Evolutionary conservation across 2,113 vertebrate genomes (phyloP).

Genomic region (Epinephelus fuscoguttatus): DNA sequence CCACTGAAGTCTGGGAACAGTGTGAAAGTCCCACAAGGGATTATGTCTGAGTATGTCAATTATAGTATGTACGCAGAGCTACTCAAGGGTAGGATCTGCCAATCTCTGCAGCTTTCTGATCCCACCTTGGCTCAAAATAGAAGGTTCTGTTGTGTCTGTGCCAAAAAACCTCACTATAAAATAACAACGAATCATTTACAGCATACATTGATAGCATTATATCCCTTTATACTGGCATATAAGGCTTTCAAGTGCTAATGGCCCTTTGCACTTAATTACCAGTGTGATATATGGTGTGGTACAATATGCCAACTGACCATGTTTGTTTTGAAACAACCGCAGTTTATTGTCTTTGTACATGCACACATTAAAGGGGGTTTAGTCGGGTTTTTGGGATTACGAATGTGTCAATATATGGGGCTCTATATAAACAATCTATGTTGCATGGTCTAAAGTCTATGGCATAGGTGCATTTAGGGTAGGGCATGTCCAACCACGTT

Average conservation of each 20-base stretch:
- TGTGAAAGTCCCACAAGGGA: slow-evolving; percentile 66
- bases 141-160: slow-evolving; percentile 33
- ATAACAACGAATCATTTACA: slow-evolving; percentile 29
- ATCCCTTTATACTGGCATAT: background rate
- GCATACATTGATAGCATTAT: background rate
- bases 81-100: slow-evolving; percentile 61
- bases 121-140: slow-evolving; percentile 44
- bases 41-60: slow-evolving; percentile 77
- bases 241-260: background rate
- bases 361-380: background rate
- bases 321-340: background rate
- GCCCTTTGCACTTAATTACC: background rate
- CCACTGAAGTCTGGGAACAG: slow-evolving; percentile 76
- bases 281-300: background rate
- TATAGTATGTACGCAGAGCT: slow-evolving; percentile 71
- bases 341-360: background rate
- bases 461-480: no score
- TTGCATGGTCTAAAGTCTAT: no score
- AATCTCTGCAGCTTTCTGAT: slow-evolving; percentile 53
- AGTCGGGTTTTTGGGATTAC: no score
- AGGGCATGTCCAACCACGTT: no score
- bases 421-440: no score
- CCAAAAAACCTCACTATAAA: slow-evolving; percentile 15
- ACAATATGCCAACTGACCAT: slow-evolving; percentile 1
- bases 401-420: no score